Evolutionary conservation across 2,888 invertebrate genomes (phyloP), one percentile per base, ranked within the genome.

Genomic region (Thereva unica): DNA sequence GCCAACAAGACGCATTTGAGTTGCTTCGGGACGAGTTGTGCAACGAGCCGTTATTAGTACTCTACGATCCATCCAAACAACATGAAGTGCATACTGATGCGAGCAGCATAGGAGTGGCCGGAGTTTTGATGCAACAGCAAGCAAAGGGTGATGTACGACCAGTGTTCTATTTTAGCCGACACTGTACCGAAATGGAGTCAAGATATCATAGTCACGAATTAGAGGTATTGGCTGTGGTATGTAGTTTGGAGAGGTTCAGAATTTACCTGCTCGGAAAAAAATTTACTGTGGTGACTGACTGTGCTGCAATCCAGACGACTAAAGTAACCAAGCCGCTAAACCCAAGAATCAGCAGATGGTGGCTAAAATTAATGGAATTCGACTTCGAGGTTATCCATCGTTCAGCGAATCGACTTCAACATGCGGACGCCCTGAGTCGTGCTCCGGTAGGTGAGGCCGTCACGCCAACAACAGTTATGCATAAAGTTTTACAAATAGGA

Each of bases 11-110:
- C 3, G 66, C 69, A 35, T 71, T 68, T 44, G 4, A 47, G 3
- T 3, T 12, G 57, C 72, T 68, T 64, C 76, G 75, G 61, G 6
- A 42, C 3, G 66, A 54, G 6, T 52, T 78, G 4, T 56, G n/a
- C n/a, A n/a, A n/a, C 12, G 64, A 74, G 10, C 73, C 74, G 0
- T 59, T 76, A 0, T 52, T 78, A 4, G 68, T 73, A 0, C 66
- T 77, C 6, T 52, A 73, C 50, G 71, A 76, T 23, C 71, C 72
- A 0, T 54, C 47, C 0, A 55, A 66, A 4, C 70, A 73, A 37
- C 75, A 73, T 7, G 64, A 78, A 45, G 50, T 77, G 0, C 78
- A 79, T 40, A 78, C 78, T 0, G 78, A 79, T 56, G 78, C 78
- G 0, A 74, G 75, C 34, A 71, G 73, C 10, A 12, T 70, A 0